Base-by-base conservation (phyloP, 2,797 vertebrate species). In the Tinamus major region DNA sequence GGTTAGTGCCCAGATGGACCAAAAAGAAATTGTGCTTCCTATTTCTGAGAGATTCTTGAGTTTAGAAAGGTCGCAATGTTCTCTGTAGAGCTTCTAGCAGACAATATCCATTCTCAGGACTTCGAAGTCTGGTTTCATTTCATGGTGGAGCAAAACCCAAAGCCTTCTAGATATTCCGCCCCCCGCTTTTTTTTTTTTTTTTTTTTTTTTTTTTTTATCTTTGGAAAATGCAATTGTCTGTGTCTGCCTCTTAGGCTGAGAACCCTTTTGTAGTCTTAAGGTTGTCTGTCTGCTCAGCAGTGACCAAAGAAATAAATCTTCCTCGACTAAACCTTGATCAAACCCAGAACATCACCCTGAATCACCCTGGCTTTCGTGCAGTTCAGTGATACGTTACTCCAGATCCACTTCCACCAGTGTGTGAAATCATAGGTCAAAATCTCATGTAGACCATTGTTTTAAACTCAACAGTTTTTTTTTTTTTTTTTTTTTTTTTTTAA, bases 341-440 rank as follows among this genome's bases (percentile, higher is more conserved):
- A 92, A 68, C 27, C 55, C 37, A 82, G 62, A 85, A 44, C 39
- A 74, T 90, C 71, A 79, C 44, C 27, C 56, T 51, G 27, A 77
- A 79, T 87, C 63, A 55, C 56, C 53, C 23, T 71, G 69, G 31
- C 44, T 91, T 82, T 75, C 1, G 0, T 75, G 85, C 49, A 20
- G 2, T 79, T 93, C 51, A 61, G 48, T 58, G 72, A 35, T 86
- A 59, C 1, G 1, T n/a, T 65, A 39, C 20, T 84, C 37, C 29
- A 75, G 58, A 81, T 76, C 31, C 81, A 49, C 13, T 78, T 77
- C 83, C 31, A 85, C 26, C 69, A 80, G 3, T 31, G 33, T 93
- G 49, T 87, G 76, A 87, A 92, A 65, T 69, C 23, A 35, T 51
- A 56, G 62, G 17, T 83, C 12, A 35, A 42, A 87, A 64, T 58